Conservation (phyloP, 2,888 invertebrate genomes). For the Tolmerus cingulatus region DNA sequence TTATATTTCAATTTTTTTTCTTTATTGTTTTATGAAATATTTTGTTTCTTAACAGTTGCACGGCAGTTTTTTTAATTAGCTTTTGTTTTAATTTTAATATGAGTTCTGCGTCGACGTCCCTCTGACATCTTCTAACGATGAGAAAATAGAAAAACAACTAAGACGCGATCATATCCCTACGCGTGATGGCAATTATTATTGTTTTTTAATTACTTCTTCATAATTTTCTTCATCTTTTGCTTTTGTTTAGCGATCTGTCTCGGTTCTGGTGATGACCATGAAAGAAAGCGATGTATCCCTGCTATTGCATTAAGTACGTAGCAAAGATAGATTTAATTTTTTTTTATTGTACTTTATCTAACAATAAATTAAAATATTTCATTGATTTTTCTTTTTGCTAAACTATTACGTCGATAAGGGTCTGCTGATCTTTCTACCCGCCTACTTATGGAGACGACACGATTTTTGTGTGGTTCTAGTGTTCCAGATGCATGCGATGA, state of each 20-base stretch:
- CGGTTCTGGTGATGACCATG: slow-evolving; percentile 17
- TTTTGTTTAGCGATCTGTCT: neutral
- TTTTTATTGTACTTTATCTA: slow-evolving; percentile 42
- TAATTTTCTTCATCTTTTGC: neutral
- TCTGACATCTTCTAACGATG: slow-evolving; percentile 20
- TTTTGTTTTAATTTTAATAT: slow-evolving; percentile 36
- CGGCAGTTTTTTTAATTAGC: slow-evolving; percentile 42
- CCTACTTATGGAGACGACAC: slow-evolving; percentile 23
- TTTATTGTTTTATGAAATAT: slow-evolving; percentile 38
- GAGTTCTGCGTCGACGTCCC: slow-evolving; percentile 16
- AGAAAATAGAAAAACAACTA: slow-evolving; percentile 29
- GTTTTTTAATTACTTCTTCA: neutral
- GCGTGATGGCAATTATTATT: slow-evolving; percentile 17
- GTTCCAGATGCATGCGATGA: slow-evolving; percentile 30
- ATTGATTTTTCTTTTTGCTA: slow-evolving; percentile 19
- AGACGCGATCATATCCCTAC: slow-evolving; percentile 23
- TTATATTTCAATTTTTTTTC: slow-evolving; percentile 30
- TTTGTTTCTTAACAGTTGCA: slow-evolving; percentile 41
- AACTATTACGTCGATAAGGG: slow-evolving; percentile 40
- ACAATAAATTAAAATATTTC: slow-evolving; percentile 39
- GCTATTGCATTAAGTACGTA: slow-evolving; percentile 40
- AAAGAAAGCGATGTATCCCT: slow-evolving; percentile 40
- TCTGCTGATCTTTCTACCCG: slow-evolving; percentile 40
- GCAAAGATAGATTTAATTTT: slow-evolving; percentile 36
- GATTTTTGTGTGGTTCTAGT: slow-evolving; percentile 15